phyloP scores from a whole-genome alignment of 2,888 invertebrate species.

The Andrena fulva region DNA sequence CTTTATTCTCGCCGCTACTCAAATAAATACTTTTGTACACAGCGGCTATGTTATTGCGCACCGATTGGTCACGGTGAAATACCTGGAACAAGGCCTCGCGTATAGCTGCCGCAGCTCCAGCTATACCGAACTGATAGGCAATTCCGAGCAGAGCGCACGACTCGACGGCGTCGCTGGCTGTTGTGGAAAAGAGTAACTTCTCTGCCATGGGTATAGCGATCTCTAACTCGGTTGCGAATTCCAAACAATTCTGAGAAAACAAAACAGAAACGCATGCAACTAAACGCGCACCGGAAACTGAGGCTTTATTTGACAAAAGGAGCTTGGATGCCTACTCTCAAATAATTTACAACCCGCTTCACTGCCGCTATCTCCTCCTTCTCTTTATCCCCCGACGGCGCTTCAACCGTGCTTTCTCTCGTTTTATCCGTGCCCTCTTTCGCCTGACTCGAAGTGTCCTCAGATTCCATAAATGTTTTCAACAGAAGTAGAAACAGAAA shows the following conservation, averaged over 20 bases:
- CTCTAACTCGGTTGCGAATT: conserved; percentile 86
- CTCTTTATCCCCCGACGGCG: conserved; percentile 79
- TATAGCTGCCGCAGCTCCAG: conserved; percentile 88
- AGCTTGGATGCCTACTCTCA: conserved; percentile 86
- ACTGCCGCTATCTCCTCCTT: conserved; percentile 87
- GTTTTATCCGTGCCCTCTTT: neutral
- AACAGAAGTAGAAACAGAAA: conserved; percentile 75
- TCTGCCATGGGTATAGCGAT: conserved; percentile 88
- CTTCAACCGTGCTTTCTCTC: neutral
- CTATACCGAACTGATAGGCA: conserved; percentile 92
- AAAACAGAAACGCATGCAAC: neutral
- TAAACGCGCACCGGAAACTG: neutral
- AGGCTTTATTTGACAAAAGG: neutral
- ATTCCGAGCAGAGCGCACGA: conserved; percentile 95
- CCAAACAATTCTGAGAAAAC: conserved; percentile 85
- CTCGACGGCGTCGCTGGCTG: conserved; percentile 93
- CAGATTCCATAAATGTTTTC: conserved; percentile 81
- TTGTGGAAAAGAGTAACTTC: conserved; percentile 90
- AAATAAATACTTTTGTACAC: conserved; percentile 81
- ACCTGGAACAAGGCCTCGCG: conserved; percentile 80
- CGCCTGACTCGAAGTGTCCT: conserved; percentile 65
- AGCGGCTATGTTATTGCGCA: conserved; percentile 78
- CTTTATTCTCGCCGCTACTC: conserved; percentile 59
- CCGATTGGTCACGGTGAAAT: conserved; percentile 80
- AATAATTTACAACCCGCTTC: conserved; percentile 89